phyloP scores from a whole-genome alignment of 1,140 invertebrate genomes.

The Colletes latitarsis region DNA sequence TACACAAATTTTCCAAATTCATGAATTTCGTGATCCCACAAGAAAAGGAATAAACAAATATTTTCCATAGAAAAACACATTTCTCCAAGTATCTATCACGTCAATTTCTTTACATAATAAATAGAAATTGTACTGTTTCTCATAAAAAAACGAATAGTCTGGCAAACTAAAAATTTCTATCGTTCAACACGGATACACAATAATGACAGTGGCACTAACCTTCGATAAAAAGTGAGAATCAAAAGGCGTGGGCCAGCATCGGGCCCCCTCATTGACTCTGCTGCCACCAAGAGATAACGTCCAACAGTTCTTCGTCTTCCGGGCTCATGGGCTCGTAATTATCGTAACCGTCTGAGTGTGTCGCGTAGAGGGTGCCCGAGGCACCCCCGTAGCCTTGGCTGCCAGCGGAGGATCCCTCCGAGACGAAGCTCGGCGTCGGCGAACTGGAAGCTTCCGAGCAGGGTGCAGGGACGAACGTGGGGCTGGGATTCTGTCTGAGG shows the following conservation, averaged over 20 bases:
- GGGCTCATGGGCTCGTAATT: constrained; percentile 91
- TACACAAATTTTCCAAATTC: too few species aligned
- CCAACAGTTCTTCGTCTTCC: constrained; percentile 94
- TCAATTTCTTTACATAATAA: too few species aligned
- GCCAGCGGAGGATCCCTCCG: constrained; percentile 86
- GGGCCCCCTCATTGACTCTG: constrained; percentile 78
- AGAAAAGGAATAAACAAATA: too few species aligned
- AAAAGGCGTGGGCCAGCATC: constrained; percentile 1
- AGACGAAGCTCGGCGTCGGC: constrained; percentile 90
- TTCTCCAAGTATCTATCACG: too few species aligned
- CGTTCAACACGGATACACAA: too few species aligned
- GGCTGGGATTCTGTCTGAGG: constrained; percentile 70
- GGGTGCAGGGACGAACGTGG: constrained; percentile 80
- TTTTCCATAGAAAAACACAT: too few species aligned
- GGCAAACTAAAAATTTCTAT: too few species aligned
- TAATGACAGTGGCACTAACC: constrained; percentile 66
- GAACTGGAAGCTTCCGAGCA: constrained; percentile 89
- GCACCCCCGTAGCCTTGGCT: constrained; percentile 78
- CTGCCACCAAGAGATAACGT: constrained; percentile 94
- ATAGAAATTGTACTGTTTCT: too few species aligned
- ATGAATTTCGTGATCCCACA: too few species aligned
- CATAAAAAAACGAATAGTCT: too few species aligned
- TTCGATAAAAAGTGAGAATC: constrained; percentile 27
- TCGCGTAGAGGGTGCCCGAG: constrained; percentile 80
- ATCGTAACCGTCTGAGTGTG: constrained; percentile 86